Evolutionary conservation across 2,888 invertebrate species (phyloP).

Genomic region (Ramazzottius varieornatus): DNA sequence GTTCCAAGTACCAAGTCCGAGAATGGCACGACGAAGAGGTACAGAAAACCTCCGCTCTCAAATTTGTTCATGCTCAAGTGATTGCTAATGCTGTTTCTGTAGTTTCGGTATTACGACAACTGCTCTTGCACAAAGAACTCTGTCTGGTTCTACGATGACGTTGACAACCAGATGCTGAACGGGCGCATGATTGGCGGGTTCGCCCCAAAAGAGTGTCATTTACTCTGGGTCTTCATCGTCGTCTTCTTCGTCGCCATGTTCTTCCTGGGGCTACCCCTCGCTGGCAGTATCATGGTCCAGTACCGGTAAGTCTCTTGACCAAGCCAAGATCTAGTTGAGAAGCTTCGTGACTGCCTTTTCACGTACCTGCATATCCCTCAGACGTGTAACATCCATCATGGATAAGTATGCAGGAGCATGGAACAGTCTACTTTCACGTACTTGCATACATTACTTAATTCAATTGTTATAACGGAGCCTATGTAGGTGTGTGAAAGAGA

Average conservation of each 20-base stretch:
- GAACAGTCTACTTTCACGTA: too few relatives aligned
- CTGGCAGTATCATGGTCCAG: conserved; percentile 1
- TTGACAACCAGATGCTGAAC: background rate
- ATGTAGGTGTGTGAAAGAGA: too few relatives aligned
- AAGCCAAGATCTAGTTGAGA: too few relatives aligned
- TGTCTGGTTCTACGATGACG: conserved; percentile 2
- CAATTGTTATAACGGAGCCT: too few relatives aligned
- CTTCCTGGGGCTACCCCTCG: background rate
- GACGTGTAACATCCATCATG: too few relatives aligned
- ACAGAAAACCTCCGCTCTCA: background rate
- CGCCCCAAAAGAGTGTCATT: background rate
- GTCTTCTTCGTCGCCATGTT: background rate
- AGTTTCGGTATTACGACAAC: background rate
- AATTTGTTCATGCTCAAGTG: too few relatives aligned
- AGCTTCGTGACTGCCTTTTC: too few relatives aligned
- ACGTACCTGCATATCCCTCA: too few relatives aligned
- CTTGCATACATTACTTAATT: too few relatives aligned
- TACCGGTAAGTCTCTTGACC: background rate
- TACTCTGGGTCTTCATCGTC: background rate
- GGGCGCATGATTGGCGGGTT: background rate
- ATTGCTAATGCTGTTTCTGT: too few relatives aligned
- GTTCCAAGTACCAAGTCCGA: background rate
- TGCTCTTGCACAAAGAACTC: background rate
- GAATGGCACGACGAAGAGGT: background rate
- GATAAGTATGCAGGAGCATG: too few relatives aligned